Conservation (phyloP, 1,140 invertebrate species). For the Heliconius himera region DNA sequence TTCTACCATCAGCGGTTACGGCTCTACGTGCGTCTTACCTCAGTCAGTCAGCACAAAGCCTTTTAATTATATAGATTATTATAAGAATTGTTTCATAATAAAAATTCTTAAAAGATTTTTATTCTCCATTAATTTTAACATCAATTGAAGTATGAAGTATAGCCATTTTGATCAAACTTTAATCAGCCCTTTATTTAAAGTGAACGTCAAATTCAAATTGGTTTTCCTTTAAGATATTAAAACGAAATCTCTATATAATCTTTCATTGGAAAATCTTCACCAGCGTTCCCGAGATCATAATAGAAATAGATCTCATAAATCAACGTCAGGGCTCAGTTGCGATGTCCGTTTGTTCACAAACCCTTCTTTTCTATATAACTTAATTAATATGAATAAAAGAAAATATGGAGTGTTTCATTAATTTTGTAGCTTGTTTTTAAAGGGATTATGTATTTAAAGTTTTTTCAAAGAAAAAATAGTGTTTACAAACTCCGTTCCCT, state of each 20-base stretch:
- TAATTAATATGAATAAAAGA: conserved; percentile 40
- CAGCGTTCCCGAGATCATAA: conserved; percentile 25
- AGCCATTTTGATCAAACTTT: neutral
- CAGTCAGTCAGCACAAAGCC: too few species aligned
- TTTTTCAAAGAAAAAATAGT: too few species aligned
- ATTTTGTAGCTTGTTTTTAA: neutral
- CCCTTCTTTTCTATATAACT: conserved; percentile 40
- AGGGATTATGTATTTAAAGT: neutral
- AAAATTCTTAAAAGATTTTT: too few species aligned
- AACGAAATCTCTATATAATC: conserved; percentile 16
- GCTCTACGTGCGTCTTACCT: too few species aligned
- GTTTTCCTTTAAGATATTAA: neutral
- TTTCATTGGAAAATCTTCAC: conserved; percentile 22
- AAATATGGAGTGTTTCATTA: conserved; percentile 18
- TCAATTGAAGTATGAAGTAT: too few species aligned
- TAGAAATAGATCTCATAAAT: conserved; percentile 33
- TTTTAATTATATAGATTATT: too few species aligned
- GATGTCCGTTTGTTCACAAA: conserved; percentile 25
- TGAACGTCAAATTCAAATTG: conserved; percentile 2
- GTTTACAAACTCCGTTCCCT: too few species aligned
- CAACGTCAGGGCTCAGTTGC: conserved; percentile 42
- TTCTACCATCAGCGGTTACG: too few species aligned
- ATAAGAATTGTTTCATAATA: too few species aligned
- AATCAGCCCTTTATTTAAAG: neutral
- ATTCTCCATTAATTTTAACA: too few species aligned